Evolutionary conservation across 2,113 vertebrate genomes (phyloP), one percentile per base, ranked within the genome.

Genomic region (Chamaetylas fuelleborni): DNA sequence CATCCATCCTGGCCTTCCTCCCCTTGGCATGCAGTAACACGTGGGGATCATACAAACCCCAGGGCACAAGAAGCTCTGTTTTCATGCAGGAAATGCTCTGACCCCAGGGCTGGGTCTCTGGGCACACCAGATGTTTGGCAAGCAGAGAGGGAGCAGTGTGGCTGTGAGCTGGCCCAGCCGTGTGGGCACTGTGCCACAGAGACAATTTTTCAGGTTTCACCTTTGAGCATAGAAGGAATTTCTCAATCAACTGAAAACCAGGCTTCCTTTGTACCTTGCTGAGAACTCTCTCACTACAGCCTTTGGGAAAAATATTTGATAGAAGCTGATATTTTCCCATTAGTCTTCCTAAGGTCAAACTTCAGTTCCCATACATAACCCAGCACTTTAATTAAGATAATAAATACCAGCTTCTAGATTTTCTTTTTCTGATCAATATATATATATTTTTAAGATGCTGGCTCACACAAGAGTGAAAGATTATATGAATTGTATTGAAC

Each of bases 121-220:
- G 53, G 33, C 3, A 9, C 73, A 84, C 57, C 34, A 31, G 69
- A 22, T 0, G 0, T 51, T 66, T 88, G 79, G 61, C 28, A 85
- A 67, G 29, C 0, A 0, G 42, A 25, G 61, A 71, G 33, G 80
- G 61, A 71, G 48, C 0, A 0, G 34, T 3, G 33, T 34, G 71
- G 66, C 87, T 36, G 20, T 0, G 4, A 79, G 71, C 42, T 71
- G 65, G 61, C 70, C 66, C 26, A 8, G 50, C 54, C 2, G 0
- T 2, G 11, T 0, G 0, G 69, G 64, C 64, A 11, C 64, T 22
- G 58, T 34, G 64, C 58, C 64, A 71, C 0, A 0, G 0, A 4
- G 48, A 80, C 31, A 67, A 3, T 26, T 81, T 12, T 64, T 57
- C 51, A 70, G 64, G 19, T 78, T 81, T 87, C 71, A 86, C 57